These are phyloP conservation scores for Cremastinae sp. DNA, from an alignment of 2,888 invertebrate genomes.

Conservation along the genomic window DNA sequence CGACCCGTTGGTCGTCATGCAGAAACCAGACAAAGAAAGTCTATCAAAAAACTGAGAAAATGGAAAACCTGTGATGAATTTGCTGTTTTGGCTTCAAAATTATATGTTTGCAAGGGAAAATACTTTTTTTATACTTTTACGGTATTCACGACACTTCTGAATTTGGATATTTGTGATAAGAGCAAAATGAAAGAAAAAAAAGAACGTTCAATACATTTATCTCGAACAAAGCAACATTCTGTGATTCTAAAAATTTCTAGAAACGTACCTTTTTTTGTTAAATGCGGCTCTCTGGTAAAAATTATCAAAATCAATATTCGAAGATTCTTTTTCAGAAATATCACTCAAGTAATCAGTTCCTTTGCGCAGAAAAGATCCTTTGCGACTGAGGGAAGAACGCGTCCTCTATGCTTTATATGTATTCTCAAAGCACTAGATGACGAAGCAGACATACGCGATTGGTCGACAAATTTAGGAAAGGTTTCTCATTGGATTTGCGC, in stretches of 20 bases:
- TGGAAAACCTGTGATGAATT: background rate
- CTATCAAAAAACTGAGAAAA: background rate
- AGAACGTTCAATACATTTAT: background rate
- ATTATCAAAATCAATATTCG: slow-evolving; percentile 13
- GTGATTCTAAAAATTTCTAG: no score
- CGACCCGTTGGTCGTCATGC: slow-evolving; percentile 34
- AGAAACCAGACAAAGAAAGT: slow-evolving; percentile 38
- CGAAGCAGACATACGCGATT: slow-evolving; percentile 49
- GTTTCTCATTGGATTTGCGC: slow-evolving; percentile 61
- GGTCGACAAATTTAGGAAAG: slow-evolving; percentile 48
- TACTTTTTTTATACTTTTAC: no score
- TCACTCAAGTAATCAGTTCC: slow-evolving; percentile 7
- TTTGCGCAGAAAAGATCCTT: slow-evolving; percentile 12
- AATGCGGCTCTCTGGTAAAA: slow-evolving; percentile 43
- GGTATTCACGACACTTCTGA: no score
- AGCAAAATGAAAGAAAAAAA: background rate
- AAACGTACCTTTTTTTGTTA: slow-evolving; percentile 42
- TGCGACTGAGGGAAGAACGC: slow-evolving; percentile 44
- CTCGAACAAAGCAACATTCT: background rate
- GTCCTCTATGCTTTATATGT: slow-evolving; percentile 38
- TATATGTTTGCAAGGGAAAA: background rate
- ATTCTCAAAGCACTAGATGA: slow-evolving; percentile 19
- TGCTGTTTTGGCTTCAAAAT: background rate
- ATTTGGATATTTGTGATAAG: background rate
- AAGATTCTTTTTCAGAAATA: slow-evolving; percentile 4